Base-by-base conservation (phyloP, 2,113 vertebrate genomes). In the Phrynosoma platyrhinos region DNA sequence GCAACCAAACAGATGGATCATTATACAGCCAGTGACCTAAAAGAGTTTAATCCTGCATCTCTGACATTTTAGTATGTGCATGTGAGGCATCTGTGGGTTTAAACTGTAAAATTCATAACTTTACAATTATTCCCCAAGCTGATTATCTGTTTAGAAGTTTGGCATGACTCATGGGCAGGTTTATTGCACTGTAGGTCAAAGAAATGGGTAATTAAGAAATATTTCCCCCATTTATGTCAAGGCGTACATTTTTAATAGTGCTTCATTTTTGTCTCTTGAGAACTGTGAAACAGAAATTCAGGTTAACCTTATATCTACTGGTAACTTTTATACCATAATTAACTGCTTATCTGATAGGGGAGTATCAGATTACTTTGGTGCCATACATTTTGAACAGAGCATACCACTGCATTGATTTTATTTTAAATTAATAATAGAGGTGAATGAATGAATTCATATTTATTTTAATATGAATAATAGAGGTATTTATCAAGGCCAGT, bases 1-100 rank as follows among this genome's bases (percentile, higher is more conserved):
- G 82, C 42, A 83, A 79, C 52, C n/a, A 91, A 88, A 83, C 81
- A 88, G 77, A 69, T 30, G 8, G 62, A 53, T 62, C 77, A 84
- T 86, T 80, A 71, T 47, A 74, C 12, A 84, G 64, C 62, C 40
- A 80, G 42, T 80, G 77, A 90, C 79, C 76, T 92, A 88, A 86
- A 89, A 13, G 30, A n/a, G 10, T 62, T 89, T 62, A 62, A 89
- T 80, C 52, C 2, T 1, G 66, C 90, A 71, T 76, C 58, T 87
- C 58, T 74, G 86, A n/a, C 20, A 75, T 85, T 91, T 90, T 69
- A 71, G 58, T 83, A 23, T 64, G 4, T 83, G 27, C 78, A 47
- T 83, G n/a, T n/a, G 30, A 52, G 36, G 32, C 32, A 88, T 66
- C 42, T 88, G 52, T 78, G 84, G 74, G 71, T 68, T 89, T 91